Base-by-base conservation (phyloP, 2,888 invertebrate species). In the Ophion costatus region DNA sequence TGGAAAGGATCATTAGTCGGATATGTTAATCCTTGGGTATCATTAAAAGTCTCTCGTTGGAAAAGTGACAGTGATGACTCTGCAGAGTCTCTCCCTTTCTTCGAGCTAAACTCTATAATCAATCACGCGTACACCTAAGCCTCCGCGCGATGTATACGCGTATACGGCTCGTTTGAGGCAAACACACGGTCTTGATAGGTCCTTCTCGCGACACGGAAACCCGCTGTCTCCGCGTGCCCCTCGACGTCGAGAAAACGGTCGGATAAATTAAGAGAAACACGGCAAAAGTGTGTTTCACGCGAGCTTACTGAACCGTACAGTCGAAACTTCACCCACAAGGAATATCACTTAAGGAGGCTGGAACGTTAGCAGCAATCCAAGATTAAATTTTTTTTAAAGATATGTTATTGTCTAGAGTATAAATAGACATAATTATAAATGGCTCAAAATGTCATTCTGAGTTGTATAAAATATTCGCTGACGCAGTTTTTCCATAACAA, bases 11-110 rank as follows among this genome's bases (percentile, higher is more conserved):
- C 89, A 88, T 90, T 89, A 90, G 88, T 87, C 87, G 84, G 89
- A 90, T 88, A 90, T 89, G 89, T 88, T 90, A 90, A 90, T 90
- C 89, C 87, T 70, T 83, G 69, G 87, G 87, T 88, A 90, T 89
- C 89, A 89, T 89, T 90, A 88, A 88, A 88, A 84, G 80, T 82
- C 80, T 79, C 74, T 83, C 51, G 51, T 51, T 66, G 81, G 80
- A 77, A 80, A 79, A 86, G 79, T 76, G 86, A 85, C 85, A 83
- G 80, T 84, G 82, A 86, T 86, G 86, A 86, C 84, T 84, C 45
- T 77, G 85, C 85, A 78, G 82, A 81, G 84, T 78, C 78, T 80
- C 74, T 33, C 76, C 45, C 64, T 33, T n/a, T 57, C 56, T 22
- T 56, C n/a, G 57, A 61, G 71, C 85, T 86, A 82, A 77, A 81